Percentiles rank a stretch among this genome's conserved stretches.
These are phyloP conservation scores for Pogoniulus pusillus DNA, from an alignment of 2,797 vertebrate genomes.

Conservation along the genomic window DNA sequence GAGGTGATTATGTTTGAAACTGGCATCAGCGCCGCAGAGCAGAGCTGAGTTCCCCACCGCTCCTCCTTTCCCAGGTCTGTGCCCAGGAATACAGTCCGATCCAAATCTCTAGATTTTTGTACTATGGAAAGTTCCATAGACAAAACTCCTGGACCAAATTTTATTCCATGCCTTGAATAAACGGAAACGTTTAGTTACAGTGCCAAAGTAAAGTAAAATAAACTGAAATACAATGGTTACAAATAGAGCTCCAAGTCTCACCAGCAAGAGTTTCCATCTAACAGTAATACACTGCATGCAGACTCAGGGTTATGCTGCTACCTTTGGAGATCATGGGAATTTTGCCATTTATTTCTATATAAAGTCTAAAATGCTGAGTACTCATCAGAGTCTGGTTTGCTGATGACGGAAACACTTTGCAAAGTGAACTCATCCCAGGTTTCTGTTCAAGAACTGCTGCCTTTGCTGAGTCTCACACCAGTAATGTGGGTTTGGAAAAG, in stretches of 20 bases:
- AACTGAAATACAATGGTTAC: neutral
- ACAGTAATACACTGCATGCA: neutral
- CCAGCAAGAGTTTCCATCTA: neutral
- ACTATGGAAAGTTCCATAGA: neutral
- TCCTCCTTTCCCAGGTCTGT: neutral
- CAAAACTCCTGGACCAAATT: neutral
- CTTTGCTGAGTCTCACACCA: neutral
- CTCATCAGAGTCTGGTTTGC: neutral
- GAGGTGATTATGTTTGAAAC: neutral
- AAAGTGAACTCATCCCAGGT: neutral
- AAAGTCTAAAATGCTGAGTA: neutral
- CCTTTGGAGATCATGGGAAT: neutral
- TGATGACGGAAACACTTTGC: neutral
- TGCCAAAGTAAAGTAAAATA: neutral
- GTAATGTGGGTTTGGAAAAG: neutral
- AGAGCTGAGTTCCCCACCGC: neutral
- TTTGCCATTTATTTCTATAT: constrained; percentile 12
- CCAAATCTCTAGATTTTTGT: neutral
- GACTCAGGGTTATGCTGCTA: neutral
- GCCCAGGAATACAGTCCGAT: neutral
- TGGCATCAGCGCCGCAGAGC: accelerated
- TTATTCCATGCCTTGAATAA: neutral
- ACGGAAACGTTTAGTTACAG: neutral
- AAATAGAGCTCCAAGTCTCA: constrained; percentile 11
- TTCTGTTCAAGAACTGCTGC: neutral